These are phyloP conservation scores for Melanargia galathea DNA, from an alignment of 2,888 invertebrate species.

Conservation along the genomic window DNA sequence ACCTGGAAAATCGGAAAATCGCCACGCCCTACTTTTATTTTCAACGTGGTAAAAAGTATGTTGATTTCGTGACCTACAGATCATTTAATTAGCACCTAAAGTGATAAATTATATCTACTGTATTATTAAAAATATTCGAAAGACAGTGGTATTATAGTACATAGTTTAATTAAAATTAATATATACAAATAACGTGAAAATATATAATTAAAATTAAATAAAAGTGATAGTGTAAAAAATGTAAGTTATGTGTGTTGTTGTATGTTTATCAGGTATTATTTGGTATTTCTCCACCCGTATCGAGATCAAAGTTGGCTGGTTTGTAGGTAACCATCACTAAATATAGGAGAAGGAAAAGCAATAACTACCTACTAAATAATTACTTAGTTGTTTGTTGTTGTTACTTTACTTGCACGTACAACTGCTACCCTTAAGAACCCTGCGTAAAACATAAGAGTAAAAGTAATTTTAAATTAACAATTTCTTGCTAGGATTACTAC, in stretches of 20 bases:
- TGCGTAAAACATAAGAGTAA: background rate
- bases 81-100: background rate
- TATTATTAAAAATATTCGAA: too few species aligned
- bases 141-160: too few species aligned
- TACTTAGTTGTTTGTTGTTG: background rate
- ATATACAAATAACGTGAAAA: background rate
- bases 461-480: background rate
- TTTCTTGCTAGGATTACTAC: too few species aligned
- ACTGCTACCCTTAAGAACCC: background rate
- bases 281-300: background rate
- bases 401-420: constrained; percentile 1
- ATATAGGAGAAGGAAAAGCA: background rate
- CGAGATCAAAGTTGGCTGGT: constrained; percentile 15
- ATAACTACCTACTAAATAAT: background rate
- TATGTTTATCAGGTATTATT: background rate
- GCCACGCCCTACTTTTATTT: constrained; percentile 28
- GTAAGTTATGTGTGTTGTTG: background rate
- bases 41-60: constrained; percentile 34
- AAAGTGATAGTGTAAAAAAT: constrained; percentile 20
- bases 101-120: background rate
- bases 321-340: constrained; percentile 18
- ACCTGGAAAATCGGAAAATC: constrained; percentile 26
- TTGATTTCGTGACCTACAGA: constrained; percentile 27
- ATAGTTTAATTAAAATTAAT: too few species aligned
- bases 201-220: background rate